These are phyloP conservation scores for Neomorphus geoffroyi DNA, from an alignment of 2,797 vertebrate genomes.

Conservation along the genomic window DNA sequence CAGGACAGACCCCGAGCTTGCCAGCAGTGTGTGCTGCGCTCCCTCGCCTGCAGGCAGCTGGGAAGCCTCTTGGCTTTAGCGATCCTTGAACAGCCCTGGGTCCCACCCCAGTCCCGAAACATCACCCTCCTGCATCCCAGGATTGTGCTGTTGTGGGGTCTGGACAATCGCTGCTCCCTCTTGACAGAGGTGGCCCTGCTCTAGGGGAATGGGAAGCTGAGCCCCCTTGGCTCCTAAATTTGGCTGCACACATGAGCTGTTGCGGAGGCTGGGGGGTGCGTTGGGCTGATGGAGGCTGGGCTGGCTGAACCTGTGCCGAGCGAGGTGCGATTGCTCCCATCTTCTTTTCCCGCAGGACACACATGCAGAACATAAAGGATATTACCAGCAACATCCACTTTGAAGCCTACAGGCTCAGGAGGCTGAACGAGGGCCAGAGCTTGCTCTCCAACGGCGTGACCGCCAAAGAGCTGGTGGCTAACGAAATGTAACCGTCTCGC, in stretches of 20 bases:
- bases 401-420: conserved; percentile 92
- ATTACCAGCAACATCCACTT: conserved; percentile 98
- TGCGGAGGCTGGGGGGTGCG: background rate
- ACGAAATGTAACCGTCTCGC: conserved; percentile 86
- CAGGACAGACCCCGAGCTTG: background rate
- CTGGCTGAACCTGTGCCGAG: accelerated
- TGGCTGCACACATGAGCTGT: accelerated
- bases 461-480: conserved; percentile 83
- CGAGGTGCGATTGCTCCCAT: background rate
- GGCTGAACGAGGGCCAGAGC: conserved; percentile 86
- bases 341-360: conserved; percentile 81
- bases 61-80: background rate
- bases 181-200: background rate
- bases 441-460: conserved; percentile 85
- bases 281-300: background rate
- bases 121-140: background rate
- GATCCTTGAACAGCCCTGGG: background rate
- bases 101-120: background rate
- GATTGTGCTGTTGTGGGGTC: accelerated
- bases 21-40: background rate
- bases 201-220: background rate
- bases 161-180: accelerated
- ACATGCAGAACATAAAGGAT: conserved; percentile 99
- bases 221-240: background rate
- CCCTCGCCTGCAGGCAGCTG: background rate